These are phyloP conservation scores for Cephus nigrinus DNA, from an alignment of 2,888 invertebrate species.

Conservation along the genomic window DNA sequence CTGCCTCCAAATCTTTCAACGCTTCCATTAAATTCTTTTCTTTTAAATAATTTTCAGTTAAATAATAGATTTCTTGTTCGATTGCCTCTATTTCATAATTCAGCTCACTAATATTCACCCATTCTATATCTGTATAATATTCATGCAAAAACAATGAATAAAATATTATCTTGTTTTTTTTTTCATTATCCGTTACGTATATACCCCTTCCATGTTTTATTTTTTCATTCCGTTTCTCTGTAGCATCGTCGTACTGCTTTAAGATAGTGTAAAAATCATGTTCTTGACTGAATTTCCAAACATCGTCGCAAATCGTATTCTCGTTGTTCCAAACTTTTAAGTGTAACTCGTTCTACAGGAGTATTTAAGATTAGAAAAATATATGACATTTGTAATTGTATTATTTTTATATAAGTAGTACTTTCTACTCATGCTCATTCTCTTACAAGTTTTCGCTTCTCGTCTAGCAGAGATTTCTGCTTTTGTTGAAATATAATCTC, in stretches of 20 bases:
- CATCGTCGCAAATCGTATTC: slow-evolving; percentile 34
- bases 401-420: neutral
- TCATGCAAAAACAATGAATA: too few relatives aligned
- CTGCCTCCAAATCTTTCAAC: neutral
- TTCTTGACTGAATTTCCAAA: slow-evolving; percentile 40
- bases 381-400: neutral
- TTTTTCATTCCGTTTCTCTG: neutral
- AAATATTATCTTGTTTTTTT: too few relatives aligned
- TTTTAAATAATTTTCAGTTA: neutral
- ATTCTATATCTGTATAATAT: too few relatives aligned
- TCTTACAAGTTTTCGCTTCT: slow-evolving; percentile 20
- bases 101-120: neutral
- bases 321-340: slow-evolving; percentile 33
- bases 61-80: neutral
- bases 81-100: neutral
- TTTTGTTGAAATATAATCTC: slow-evolving; percentile 21
- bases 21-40: neutral
- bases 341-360: slow-evolving; percentile 39
- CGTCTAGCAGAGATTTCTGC: slow-evolving; percentile 28
- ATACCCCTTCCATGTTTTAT: too few relatives aligned
- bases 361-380: slow-evolving; percentile 7
- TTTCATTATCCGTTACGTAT: too few relatives aligned
- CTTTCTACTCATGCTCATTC: too few relatives aligned
- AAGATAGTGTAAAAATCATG: slow-evolving; percentile 31
- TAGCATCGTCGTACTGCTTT: neutral